These are phyloP conservation scores for Diorhabda carinulata DNA, from an alignment of 1,140 invertebrate species.

Conservation along the genomic window DNA sequence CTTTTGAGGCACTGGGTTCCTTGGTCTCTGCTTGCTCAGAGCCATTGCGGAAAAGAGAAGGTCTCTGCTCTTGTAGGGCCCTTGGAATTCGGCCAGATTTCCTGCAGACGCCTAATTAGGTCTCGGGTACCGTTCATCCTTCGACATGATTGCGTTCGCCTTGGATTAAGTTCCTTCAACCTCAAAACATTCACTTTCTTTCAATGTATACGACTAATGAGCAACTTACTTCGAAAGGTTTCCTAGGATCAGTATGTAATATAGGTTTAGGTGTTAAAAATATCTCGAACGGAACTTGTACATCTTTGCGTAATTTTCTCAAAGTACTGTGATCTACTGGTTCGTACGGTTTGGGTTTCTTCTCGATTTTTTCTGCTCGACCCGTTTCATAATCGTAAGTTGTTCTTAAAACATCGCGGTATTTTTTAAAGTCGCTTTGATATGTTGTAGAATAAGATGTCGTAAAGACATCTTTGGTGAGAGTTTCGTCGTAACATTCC, in stretches of 20 bases:
- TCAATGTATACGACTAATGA: no score
- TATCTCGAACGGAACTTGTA: constrained; percentile 40
- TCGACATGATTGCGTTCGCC: no score
- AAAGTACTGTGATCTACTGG: constrained; percentile 37
- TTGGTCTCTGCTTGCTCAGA: no score
- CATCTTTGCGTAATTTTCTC: constrained; percentile 28
- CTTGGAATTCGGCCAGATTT: no score
- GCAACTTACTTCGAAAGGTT: constrained; percentile 18
- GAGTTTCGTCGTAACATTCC: constrained; percentile 29
- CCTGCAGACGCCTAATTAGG: no score
- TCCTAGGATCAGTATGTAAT: constrained; percentile 32
- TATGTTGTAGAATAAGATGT: constrained; percentile 32
- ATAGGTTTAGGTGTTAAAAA: constrained; percentile 35
- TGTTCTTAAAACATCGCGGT: constrained; percentile 20
- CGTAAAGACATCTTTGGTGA: constrained; percentile 35
- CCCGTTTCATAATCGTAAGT: constrained; percentile 22
- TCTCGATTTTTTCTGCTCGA: constrained; percentile 15
- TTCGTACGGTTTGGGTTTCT: constrained; percentile 13
- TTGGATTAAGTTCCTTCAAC: no score
- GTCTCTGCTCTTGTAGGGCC: no score
- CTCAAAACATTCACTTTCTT: no score
- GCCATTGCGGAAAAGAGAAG: no score
- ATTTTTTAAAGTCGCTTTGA: constrained; percentile 38
- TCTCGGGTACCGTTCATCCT: no score
- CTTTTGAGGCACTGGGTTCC: no score